Evolutionary conservation across 2,113 vertebrate species (phyloP), one percentile per base, ranked within the genome.

Genomic region (Muntiacus muntjak): DNA sequence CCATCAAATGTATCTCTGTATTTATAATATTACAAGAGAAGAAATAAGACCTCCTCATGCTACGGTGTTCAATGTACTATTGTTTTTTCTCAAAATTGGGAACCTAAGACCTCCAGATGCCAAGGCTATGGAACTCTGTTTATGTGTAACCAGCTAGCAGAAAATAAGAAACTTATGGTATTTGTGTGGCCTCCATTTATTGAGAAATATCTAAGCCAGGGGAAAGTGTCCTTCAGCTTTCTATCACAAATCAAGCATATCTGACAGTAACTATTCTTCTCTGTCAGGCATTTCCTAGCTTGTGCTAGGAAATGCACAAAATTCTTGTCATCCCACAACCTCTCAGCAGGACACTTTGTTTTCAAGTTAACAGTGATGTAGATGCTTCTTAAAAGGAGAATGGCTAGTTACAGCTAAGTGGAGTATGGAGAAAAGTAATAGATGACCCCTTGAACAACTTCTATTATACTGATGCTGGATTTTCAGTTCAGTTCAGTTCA

Each of bases 211-310:
- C 89, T 5, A 1, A 96, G 81, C 64, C 55, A 40, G 52, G n/a
- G 55, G 52, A 82, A 95, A 91, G 6, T 33, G 90, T 93, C 95
- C 96, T 98, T 98, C 85, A 71, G 83, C 90, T 97, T 98, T 92
- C 57, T 83, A 89, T 91, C 81, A 76, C 87, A 96, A 97, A 94
- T 96, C 90, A 98, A 97, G 97, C 54, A 95, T 94, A 50, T 89
- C 43, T 97, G 94, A 97, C 94, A 93, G 71, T 0, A 15, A 94
- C 84, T 55, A n/a, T 97, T 98, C 87, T 92, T 97, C 86, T 96
- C 71, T 97, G 89, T 86, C 95, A 98, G 88, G 36, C 47, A 62
- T 92, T 92, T 96, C 92, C 96, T 5, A 97, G 92, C 62, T n/a
- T 45, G 89, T 94, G 94, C 74, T 81, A 45, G 57, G 96, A 62